Base-by-base conservation (phyloP, 37 sponge, comb jelly and placozoan species). In the Ephydatia muelleri region DNA sequence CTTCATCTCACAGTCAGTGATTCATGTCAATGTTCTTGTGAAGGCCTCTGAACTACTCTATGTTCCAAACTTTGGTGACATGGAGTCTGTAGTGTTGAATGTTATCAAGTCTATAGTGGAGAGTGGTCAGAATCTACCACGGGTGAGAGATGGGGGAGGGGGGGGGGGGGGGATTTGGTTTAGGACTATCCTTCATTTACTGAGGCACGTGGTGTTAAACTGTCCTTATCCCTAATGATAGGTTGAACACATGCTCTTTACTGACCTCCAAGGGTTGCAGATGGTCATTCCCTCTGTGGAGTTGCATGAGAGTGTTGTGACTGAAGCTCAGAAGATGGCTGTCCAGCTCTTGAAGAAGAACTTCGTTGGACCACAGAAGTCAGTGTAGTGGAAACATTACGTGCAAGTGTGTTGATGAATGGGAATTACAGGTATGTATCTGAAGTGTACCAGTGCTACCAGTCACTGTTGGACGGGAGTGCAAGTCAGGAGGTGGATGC, bases 221-320 rank as follows among this genome's bases (percentile, higher is more conserved):
- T 65, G 67, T 29, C 65, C 8, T 28, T 35, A 13, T 82, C 68
- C 69, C 48, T 76, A 13, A 13, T 8, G 13, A 5, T 43, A 93
- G 93, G 90, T 96, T 0, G 97, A 96, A 74, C 92, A 91, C 65
- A 90, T 93, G 28, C 71, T 96, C 48, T 96, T 96, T 77, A 81
- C 89, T 49, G 90, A 96, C 66, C 92, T 93, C 0, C 66, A 91
- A 70, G 92, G 88, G 8, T 77, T 57, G 48, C 48, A 71, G 9
- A 49, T 93, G 87, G 39, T 76, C 19, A 68, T 96, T 22, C 92
- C 88, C 33, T 26, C 82, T 65, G 85, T 96, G 69, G 39, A 49
- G 2, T 27, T 71, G 28, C 33, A 77, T 74, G 97, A 96, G 67
- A 82, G 80, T 27, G 35, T 70, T 9, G 97, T 96, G n/a, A 23